Conservation (phyloP, 53 echinoderm and acorn worm genomes). For the Holothuria leucospilota region DNA sequence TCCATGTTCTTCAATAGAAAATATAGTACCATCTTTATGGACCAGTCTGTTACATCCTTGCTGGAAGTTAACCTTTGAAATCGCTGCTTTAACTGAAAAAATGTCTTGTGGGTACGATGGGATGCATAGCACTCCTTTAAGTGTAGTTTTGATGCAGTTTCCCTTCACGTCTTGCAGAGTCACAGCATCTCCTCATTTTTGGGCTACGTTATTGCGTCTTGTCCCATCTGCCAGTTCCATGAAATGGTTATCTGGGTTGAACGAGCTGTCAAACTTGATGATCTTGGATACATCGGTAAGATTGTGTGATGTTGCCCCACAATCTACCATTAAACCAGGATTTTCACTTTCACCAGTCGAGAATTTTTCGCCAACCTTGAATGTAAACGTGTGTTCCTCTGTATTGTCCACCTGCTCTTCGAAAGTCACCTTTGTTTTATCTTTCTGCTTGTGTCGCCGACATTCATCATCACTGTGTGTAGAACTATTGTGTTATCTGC, state of each 20-base stretch:
- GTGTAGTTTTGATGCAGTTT: background rate
- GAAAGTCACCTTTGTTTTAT: background rate
- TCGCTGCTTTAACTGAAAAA: slow-evolving; percentile 10
- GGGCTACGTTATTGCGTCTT: no score
- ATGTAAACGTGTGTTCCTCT: no score
- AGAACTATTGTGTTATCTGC: no score
- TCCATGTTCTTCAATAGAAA: slow-evolving; percentile 11
- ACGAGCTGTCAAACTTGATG: slow-evolving; percentile 30
- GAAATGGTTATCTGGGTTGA: no score
- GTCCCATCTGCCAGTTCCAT: slow-evolving; percentile 32
- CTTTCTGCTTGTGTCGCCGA: no score
- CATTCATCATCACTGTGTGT: no score
- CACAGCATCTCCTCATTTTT: background rate
- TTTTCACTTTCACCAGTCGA: no score
- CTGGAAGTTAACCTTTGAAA: no score
- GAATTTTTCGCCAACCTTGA: no score
- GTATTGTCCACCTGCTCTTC: background rate
- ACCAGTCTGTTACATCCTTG: no score
- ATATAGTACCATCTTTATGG: slow-evolving; percentile 32
- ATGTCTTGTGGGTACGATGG: no score
- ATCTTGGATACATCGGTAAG: slow-evolving; percentile 29
- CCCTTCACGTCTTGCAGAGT: slow-evolving; percentile 32
- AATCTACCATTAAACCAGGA: slow-evolving; percentile 48
- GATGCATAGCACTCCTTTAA: slow-evolving; percentile 34
- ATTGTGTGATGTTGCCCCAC: slow-evolving; percentile 53